Evolutionary conservation across 2,888 invertebrate species (phyloP), one percentile per base, ranked within the genome.

Genomic region (Malthinus seriepunctatus): DNA sequence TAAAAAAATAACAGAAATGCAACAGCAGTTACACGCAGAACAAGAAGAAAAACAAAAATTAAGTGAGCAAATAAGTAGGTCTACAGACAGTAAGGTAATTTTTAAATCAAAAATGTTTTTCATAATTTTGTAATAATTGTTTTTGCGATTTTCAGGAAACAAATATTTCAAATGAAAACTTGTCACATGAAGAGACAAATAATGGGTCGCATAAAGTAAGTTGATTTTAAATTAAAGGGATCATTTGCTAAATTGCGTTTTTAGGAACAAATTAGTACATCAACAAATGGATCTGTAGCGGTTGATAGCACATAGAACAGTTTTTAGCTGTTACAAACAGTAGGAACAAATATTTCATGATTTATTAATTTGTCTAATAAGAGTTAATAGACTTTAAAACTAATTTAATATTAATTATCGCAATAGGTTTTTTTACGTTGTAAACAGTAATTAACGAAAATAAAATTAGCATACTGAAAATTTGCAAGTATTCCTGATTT

Each of bases 21-120:
- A 75, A 58, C 61, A 58, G 31, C 65, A 72, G 61, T 58, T 76
- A 46, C 56, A 57, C 32, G 62, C 63, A 50, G 75, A 74, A 64
- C 63, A 66, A 48, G 63, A 67, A 45, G 69, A 68, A 34, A 74
- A 70, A 50, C 48, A 67, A 52, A 63, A 63, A 38, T 52, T 73
- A 38, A 39, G 61, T 64, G 60, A 65, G 52, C 38, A 39, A 35
- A 50, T 65, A 46, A 48, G 23, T 32, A 51, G 51, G 35, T 33
- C 32, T 47, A 15, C 39, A 42, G 39, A 38, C 50, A 33, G 6
- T 51, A n/a, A 35, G 9, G 10, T 35, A 10, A 35, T 10, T 35
- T 4, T 3, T 10, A 35, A 35, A 14, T 57, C 47, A 63, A 34
- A 46, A 37, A 50, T 12, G 32, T 54, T 42, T 23, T 33, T 14